Conservation (phyloP, 2,113 vertebrate species). For the Neodon shergylaensis region DNA sequence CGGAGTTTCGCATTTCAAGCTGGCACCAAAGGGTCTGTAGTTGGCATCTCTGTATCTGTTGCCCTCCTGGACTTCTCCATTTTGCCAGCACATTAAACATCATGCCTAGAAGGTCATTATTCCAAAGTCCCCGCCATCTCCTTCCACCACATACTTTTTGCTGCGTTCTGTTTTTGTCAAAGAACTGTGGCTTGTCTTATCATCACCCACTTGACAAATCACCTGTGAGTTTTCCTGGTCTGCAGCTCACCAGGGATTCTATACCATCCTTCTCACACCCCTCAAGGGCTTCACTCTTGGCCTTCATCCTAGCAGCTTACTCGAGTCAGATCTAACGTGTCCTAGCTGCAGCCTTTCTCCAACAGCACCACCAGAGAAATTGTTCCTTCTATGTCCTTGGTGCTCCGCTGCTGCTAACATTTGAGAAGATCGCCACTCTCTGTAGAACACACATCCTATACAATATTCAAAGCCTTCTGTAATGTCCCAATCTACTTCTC, state of each 20-base stretch:
- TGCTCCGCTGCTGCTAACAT: background rate
- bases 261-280: background rate
- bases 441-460: background rate
- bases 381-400: background rate
- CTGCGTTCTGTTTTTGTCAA: background rate
- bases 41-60: background rate
- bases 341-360: background rate
- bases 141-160: background rate
- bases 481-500: too few species aligned
- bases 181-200: background rate
- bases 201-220: background rate
- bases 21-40: background rate
- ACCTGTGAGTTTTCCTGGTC: background rate
- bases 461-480: background rate
- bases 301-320: background rate
- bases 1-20: conserved; percentile 23
- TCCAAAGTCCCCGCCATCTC: background rate
- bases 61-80: background rate
- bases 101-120: background rate
- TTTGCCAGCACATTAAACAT: background rate
- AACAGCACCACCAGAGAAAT: background rate
- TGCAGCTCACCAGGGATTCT: background rate
- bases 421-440: background rate
- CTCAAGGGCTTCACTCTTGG: background rate
- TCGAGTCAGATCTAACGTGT: background rate